Evolutionary conservation across 2,113 vertebrate genomes (phyloP).

Genomic region (Halichoerus grypus): DNA sequence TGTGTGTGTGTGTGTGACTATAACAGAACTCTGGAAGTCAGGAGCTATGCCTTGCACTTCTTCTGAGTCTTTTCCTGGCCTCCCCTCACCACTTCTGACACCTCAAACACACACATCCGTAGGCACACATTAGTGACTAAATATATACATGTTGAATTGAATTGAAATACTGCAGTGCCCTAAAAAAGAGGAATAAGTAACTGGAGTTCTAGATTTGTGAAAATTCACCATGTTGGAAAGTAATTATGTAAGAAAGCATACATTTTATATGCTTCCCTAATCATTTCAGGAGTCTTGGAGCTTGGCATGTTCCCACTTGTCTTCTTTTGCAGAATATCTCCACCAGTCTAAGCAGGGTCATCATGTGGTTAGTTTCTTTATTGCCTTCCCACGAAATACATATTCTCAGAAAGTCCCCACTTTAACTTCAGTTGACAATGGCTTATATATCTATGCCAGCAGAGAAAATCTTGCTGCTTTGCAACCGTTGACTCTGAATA

Average conservation of each 20-base stretch:
- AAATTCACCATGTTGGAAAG: neutral
- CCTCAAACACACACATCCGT: neutral
- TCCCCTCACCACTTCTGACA: neutral
- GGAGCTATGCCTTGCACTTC: neutral
- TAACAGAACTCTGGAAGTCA: neutral
- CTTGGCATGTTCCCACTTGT: constrained; percentile 46
- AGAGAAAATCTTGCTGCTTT: constrained; percentile 35
- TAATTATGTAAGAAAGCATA: neutral
- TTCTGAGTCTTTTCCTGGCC: neutral
- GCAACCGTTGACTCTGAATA: neutral
- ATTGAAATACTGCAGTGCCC: neutral
- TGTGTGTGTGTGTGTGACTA: no score
- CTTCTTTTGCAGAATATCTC: constrained; percentile 37
- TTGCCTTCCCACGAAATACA: constrained; percentile 62
- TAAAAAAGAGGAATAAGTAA: neutral
- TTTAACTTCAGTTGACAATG: constrained; percentile 30
- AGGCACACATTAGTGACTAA: neutral
- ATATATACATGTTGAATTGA: neutral
- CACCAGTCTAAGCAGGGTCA: constrained; percentile 2
- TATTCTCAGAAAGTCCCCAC: constrained; percentile 2
- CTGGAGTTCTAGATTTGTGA: neutral
- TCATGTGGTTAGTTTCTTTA: neutral
- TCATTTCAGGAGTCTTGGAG: constrained; percentile 2
- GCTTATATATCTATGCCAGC: constrained; percentile 2
- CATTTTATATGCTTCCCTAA: neutral